A percentile compares a stretch with the other conserved stretches of the same genome.
Conservation (phyloP, 2,888 invertebrate species). For the Diabrotica balteata region DNA sequence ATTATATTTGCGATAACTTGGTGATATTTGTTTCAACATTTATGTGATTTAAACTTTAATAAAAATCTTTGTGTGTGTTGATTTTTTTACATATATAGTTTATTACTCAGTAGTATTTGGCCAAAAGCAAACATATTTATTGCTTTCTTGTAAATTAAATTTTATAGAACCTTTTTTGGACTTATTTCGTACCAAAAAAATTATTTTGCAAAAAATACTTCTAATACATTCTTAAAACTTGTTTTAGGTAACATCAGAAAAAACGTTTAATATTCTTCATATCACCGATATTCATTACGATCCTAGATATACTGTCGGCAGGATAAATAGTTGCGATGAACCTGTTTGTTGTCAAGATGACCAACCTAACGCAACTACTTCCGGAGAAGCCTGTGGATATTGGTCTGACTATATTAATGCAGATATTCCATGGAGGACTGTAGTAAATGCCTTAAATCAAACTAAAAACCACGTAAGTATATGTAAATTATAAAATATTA, state of each 20-base stretch:
- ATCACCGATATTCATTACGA: slow-evolving; percentile 84
- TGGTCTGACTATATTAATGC: slow-evolving; percentile 85
- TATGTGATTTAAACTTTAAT: no score
- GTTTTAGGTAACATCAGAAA: slow-evolving; percentile 5
- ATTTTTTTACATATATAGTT: no score
- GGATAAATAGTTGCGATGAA: slow-evolving; percentile 70
- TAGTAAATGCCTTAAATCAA: slow-evolving; percentile 47
- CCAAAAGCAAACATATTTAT: no score
- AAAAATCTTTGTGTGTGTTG: no score
- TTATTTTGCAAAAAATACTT: background rate
- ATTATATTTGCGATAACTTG: no score
- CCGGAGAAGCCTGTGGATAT: slow-evolving; percentile 68
- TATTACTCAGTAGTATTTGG: no score
- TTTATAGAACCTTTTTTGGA: no score
- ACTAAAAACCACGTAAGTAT: slow-evolving; percentile 23
- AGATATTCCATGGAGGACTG: slow-evolving; percentile 74
- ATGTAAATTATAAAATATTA: background rate
- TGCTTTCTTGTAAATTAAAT: no score
- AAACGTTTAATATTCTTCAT: slow-evolving; percentile 65
- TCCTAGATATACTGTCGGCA: slow-evolving; percentile 71
- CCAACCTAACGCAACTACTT: slow-evolving; percentile 59
- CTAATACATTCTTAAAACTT: no score
- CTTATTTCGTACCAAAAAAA: background rate
- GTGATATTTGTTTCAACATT: no score
- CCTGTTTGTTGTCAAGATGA: slow-evolving; percentile 80